Base-by-base conservation (phyloP, 2,113 vertebrate species). In the Xiphophorus hellerii region DNA sequence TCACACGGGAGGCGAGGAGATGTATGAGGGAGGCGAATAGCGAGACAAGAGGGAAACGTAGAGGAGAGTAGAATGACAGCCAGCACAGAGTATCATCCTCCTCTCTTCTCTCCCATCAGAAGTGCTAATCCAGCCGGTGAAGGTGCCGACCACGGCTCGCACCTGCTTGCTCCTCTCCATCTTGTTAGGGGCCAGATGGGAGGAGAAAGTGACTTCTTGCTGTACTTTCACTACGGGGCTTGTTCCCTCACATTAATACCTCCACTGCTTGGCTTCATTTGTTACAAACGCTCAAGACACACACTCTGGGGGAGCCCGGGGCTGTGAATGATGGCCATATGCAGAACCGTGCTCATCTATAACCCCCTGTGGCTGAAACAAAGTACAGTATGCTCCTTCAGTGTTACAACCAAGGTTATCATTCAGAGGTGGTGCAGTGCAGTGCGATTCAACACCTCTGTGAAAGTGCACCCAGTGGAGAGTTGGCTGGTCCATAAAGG, bases 261-360 rank as follows among this genome's bases (percentile, higher is more conserved):
- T 89, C 86, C 71, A 76, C 83, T 70, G 82, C 85, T 87, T 44
- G 58, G 69, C 82, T 89, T 82, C 88, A 90, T 90, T 90, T 90
- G 88, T 92, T 89, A 88, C 84, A 88, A 86, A 83, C 88, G 78
- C 86, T 82, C 82, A 78, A 84, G 86, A 90, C 89, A 88, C 81
- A 85, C 86, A 90, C 86, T 91, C 88, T 77, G 84, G 87, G 92
- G 86, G 87, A 88, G 89, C 86, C 89, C 5, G 63, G 80, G 89
- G 88, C 86, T 85, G 88, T 93, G 91, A 92, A 88, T 87, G 88
- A 91, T 88, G 90, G 91, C 88, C 90, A 83, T 92, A 92, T 93
- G 92, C 89, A 92, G 87, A 90, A 85, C 77, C 64, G 79, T 62
- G 84, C 91, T 91, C 84, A 79, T 88, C 86, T 84, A 62, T 87